Base-by-base conservation (phyloP, 2,888 invertebrate species). In the Eueremaeus valkanovi region DNA sequence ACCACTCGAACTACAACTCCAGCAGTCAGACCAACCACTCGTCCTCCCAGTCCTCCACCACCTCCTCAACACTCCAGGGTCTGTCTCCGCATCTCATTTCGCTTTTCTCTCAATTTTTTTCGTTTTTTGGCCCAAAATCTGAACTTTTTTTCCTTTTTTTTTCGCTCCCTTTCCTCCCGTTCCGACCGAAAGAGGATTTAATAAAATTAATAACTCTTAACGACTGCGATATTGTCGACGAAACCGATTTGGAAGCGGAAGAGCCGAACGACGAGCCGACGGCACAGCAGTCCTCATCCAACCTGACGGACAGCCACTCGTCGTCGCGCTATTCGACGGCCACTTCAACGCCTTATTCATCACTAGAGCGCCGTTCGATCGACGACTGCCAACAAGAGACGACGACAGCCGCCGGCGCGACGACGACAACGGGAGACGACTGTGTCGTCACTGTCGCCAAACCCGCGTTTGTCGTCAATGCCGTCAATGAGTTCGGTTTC, bases 181-280 rank as follows among this genome's bases (percentile, higher is more conserved):
- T n/a, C n/a, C n/a, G n/a, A n/a, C n/a, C n/a, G n/a, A n/a, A n/a
- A 85, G 93, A 94, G 83, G 94, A 95, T 82, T 85, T 92, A 29
- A 90, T 93, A 86, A 89, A 92, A 70, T 86, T 94, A 33, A 94
- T 94, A 81, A 91, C 92, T 84, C 92, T 92, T 0, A 92, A 92
- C 81, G 87, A 85, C 80, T 55, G 76, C 13, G 77, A 78, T 27
- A 77, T 76, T 75, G 78, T 76, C 45, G 77, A 76, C 18, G 18
- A 9, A 24, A 24, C 9, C 13, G 24, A 70, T 16, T 1, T 9
- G n/a, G n/a, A 16, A 36, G 36, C 11, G 11, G 33, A 33, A 3
- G 36, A 33, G 66, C 18, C 31, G 31, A n/a, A n/a, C n/a, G n/a
- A n/a, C n/a, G n/a, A n/a, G n/a, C n/a, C n/a, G n/a, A n/a, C n/a